Conservation (phyloP, 2,113 vertebrate species). For the Cyanocitta stelleri region DNA sequence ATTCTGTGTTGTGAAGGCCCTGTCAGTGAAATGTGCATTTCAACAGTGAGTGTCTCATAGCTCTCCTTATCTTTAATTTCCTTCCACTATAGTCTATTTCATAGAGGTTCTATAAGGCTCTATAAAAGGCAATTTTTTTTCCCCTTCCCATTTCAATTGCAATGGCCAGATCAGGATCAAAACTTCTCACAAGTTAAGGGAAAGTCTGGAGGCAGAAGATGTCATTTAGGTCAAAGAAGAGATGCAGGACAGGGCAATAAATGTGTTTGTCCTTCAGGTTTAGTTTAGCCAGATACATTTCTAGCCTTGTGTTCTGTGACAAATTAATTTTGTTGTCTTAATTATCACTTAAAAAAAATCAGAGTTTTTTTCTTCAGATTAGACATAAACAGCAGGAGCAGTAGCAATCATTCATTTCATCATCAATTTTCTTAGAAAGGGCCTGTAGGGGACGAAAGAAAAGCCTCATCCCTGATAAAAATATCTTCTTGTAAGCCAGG, state of each 20-base stretch:
- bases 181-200: not conserved
- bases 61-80: constrained; percentile 56
- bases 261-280: not conserved
- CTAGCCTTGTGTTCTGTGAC: not conserved
- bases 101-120: not conserved
- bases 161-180: constrained; percentile 12
- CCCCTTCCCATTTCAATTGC: not conserved
- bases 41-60: not conserved
- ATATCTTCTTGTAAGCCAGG: not conserved
- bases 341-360: not conserved
- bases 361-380: not conserved
- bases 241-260: not conserved
- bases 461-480: not conserved
- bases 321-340: not conserved
- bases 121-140: not conserved
- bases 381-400: not conserved
- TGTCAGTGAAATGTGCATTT: constrained; percentile 7
- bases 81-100: constrained; percentile 26
- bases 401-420: not conserved
- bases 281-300: not conserved
- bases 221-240: not conserved
- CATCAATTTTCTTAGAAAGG: not conserved
- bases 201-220: not conserved
- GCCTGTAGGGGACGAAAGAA: not conserved
- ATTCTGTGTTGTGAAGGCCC: not conserved